A percentile compares a stretch with the other conserved stretches of the same genome.
Evolutionary conservation across 2,113 vertebrate species (phyloP).

Genomic region (Varanus salvator): DNA sequence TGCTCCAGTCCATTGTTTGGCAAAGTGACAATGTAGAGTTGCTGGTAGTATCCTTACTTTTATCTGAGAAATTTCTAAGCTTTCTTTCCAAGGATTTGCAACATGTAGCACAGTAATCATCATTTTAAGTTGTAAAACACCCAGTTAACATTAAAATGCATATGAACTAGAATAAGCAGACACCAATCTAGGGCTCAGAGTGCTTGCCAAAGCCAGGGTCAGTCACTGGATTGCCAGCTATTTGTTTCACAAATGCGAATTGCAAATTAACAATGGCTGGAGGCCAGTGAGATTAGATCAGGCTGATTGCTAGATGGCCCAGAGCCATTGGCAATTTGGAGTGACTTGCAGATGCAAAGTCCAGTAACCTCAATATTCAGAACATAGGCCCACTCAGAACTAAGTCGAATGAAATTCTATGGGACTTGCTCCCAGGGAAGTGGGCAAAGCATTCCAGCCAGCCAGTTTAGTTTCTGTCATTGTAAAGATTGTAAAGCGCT

Average conservation of each 20-base stretch:
- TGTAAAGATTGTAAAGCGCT: not conserved
- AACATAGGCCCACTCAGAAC: not conserved
- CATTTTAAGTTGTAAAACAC: too few relatives aligned
- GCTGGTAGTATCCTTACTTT: not conserved
- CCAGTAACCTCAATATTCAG: not conserved
- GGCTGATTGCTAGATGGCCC: not conserved
- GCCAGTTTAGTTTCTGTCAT: not conserved
- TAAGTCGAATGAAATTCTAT: too few relatives aligned
- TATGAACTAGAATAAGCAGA: too few relatives aligned
- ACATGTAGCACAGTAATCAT: too few relatives aligned
- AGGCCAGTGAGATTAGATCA: not conserved
- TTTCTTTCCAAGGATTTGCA: too few relatives aligned
- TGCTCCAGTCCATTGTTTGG: not conserved
- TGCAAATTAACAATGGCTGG: not conserved
- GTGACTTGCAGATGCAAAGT: not conserved
- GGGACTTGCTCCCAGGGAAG: too few relatives aligned
- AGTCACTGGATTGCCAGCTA: not conserved
- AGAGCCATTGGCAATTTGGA: not conserved
- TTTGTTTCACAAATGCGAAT: not conserved
- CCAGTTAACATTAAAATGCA: too few relatives aligned
- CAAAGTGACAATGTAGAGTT: not conserved
- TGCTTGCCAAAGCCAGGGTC: not conserved
- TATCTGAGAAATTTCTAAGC: too few relatives aligned
- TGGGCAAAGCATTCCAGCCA: not conserved
- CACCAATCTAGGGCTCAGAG: not conserved